A percentile compares a stretch with the other conserved stretches of the same genome.
Evolutionary conservation across 2,797 vertebrate species (phyloP).

Genomic region (Tarsius wallacei): DNA sequence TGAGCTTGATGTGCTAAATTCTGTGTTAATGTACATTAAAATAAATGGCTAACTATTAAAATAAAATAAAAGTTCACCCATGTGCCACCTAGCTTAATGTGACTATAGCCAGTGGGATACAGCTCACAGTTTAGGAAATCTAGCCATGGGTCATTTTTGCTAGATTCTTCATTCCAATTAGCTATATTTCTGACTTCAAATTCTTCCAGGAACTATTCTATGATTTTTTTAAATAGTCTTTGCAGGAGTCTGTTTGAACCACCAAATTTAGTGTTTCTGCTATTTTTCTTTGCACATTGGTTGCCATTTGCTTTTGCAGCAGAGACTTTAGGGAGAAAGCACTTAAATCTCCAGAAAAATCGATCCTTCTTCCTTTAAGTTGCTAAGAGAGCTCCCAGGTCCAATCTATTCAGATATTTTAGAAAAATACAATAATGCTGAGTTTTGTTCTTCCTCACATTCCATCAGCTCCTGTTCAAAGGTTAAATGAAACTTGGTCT

Average conservation of each 20-base stretch:
- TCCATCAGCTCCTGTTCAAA: not conserved
- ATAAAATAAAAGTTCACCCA: not conserved
- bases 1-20: not conserved
- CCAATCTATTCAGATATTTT: not conserved
- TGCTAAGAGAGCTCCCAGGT: not conserved
- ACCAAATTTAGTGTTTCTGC: conserved; percentile 15
- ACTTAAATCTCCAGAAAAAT: not conserved
- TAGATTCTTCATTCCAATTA: not conserved
- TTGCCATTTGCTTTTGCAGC: not conserved
- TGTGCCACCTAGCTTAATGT: not conserved
- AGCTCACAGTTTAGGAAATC: not conserved
- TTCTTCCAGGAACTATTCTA: not conserved
- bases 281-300: not conserved
- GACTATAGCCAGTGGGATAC: not conserved
- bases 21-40: conserved; percentile 57
- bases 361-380: not conserved
- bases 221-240: not conserved
- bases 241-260: conserved; percentile 37
- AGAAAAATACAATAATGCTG: not conserved
- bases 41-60: not conserved
- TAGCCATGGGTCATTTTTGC: not conserved
- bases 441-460: not conserved
- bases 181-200: not conserved
- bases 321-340: not conserved
- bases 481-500: not conserved